These are phyloP conservation scores for Tachina grossa DNA, from an alignment of 2,888 invertebrate genomes.

Conservation along the genomic window DNA sequence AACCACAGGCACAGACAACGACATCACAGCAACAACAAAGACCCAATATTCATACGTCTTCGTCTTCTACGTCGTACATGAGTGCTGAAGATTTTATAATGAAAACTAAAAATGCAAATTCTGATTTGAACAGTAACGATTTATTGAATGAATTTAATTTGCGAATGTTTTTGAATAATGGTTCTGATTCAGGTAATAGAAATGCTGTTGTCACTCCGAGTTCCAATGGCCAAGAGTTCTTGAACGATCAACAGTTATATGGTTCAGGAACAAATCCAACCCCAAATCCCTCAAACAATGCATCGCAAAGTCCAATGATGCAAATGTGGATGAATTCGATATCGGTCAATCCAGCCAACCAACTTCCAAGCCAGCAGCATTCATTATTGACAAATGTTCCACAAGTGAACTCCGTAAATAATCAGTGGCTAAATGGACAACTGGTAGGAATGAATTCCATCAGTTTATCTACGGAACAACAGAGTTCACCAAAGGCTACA, in stretches of 20 bases:
- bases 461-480: constrained; percentile 47
- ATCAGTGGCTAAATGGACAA: constrained; percentile 67
- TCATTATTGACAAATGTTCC: constrained; percentile 39
- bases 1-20: constrained; percentile 62
- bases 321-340: constrained; percentile 77
- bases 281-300: constrained; percentile 37
- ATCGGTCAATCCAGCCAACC: constrained; percentile 55
- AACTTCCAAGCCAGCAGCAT: constrained; percentile 65
- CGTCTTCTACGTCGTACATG: constrained; percentile 70
- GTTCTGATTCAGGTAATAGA: constrained; percentile 47
- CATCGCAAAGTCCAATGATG: constrained; percentile 74
- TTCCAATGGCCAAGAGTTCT: constrained; percentile 73
- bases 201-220: constrained; percentile 29
- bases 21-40: constrained; percentile 66
- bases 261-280: constrained; percentile 50
- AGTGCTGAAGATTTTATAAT: constrained; percentile 77
- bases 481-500: constrained; percentile 59
- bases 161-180: constrained; percentile 77
- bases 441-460: constrained; percentile 69
- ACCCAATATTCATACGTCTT: constrained; percentile 45
- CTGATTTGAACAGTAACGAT: constrained; percentile 73
- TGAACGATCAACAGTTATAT: constrained; percentile 76
- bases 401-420: constrained; percentile 36
- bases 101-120: constrained; percentile 67
- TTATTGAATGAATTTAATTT: constrained; percentile 78